Percentiles rank a stretch among this genome's conserved stretches.
These are phyloP conservation scores for Deroplatys truncata DNA, from an alignment of 2,888 invertebrate species.

Conservation along the genomic window DNA sequence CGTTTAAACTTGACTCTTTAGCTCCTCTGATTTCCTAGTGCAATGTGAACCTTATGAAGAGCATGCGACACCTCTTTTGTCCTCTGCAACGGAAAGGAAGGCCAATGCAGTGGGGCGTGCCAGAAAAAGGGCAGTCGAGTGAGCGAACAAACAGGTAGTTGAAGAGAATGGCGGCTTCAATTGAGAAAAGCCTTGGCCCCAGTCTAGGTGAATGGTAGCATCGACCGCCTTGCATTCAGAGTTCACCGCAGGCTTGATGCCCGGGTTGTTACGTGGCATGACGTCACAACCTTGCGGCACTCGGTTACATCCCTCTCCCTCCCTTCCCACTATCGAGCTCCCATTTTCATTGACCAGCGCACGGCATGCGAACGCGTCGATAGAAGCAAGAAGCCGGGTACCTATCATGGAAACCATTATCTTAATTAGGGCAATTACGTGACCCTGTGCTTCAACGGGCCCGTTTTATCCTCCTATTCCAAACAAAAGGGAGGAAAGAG, in stretches of 20 bases:
- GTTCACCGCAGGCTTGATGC: not conserved
- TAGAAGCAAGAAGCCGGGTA: not conserved
- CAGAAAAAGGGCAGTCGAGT: not conserved
- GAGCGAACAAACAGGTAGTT: not conserved
- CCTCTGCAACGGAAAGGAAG: not conserved
- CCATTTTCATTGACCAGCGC: not conserved
- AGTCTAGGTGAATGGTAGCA: not conserved
- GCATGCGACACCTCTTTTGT: not conserved
- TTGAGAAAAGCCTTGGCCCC: not conserved
- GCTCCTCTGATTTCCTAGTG: not conserved
- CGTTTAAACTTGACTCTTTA: not conserved
- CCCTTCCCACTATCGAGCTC: not conserved
- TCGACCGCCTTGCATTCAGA: conserved; percentile 1
- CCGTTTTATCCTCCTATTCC: too few relatives aligned
- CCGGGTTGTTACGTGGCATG: not conserved
- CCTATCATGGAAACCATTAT: not conserved
- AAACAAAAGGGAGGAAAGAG: not conserved
- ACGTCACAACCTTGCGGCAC: conserved; percentile 11
- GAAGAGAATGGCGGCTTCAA: not conserved
- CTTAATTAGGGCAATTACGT: not conserved
- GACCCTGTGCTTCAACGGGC: not conserved
- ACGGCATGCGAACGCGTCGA: not conserved
- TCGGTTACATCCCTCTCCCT: not conserved
- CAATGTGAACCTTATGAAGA: not conserved
- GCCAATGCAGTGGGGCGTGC: not conserved